Percentiles rank a stretch among this genome's conserved stretches.
Conservation (phyloP, 2,888 invertebrate species). For the Pyrrhosoma nymphula region DNA sequence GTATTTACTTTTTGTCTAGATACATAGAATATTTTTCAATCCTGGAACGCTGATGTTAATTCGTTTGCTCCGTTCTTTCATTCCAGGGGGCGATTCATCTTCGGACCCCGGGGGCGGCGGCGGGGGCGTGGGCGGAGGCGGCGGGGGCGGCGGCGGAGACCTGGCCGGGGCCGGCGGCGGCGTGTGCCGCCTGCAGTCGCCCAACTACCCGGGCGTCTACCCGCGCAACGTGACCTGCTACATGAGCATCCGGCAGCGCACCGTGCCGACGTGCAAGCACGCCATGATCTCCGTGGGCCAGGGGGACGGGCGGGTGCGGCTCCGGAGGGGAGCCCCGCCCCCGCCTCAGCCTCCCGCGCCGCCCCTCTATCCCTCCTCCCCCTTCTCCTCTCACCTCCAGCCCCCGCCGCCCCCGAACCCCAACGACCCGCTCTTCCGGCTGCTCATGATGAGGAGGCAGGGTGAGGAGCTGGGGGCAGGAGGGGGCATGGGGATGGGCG, state of each 20-base stretch:
- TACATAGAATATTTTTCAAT: too few species aligned
- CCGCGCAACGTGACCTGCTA: conserved; percentile 93
- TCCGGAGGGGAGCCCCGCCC: conserved; percentile 45
- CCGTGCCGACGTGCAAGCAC: conserved; percentile 92
- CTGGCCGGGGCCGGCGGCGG: conserved; percentile 56
- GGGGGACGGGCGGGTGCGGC: conserved; percentile 73
- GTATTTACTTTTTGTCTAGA: too few species aligned
- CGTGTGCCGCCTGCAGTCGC: conserved; percentile 89
- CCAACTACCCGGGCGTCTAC: conserved; percentile 94
- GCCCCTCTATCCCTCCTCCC: not conserved
- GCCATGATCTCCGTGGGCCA: conserved; percentile 91
- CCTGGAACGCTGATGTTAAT: not conserved
- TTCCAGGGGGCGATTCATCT: conserved; percentile 28
- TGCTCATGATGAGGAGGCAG: conserved; percentile 53
- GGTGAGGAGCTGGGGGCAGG: not conserved
- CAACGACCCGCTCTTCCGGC: conserved; percentile 51
- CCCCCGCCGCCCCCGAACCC: conserved; percentile 42
- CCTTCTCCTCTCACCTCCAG: not conserved
- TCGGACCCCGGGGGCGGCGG: conserved; percentile 53
- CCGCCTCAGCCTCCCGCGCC: too few species aligned
- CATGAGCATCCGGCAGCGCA: conserved; percentile 91
- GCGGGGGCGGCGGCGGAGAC: conserved; percentile 29
- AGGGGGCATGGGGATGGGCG: conserved; percentile 2
- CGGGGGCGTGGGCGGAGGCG: conserved; percentile 70
- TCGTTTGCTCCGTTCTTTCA: not conserved